Conservation (phyloP, 2,113 vertebrate genomes). For the Eleginops maclovinus region DNA sequence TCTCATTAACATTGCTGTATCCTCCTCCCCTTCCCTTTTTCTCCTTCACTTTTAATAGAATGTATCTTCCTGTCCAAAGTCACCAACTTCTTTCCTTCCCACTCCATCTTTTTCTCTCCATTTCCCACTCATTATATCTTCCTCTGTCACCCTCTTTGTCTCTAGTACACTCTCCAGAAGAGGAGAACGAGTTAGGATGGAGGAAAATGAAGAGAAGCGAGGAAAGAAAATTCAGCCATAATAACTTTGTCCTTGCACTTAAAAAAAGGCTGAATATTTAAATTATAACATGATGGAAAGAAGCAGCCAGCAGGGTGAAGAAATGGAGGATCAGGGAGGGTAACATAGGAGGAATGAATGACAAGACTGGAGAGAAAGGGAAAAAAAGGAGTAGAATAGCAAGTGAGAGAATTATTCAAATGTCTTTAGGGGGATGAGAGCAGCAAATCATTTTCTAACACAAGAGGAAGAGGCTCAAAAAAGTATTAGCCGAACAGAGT, state of each 20-base stretch:
- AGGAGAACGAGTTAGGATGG: conserved; percentile 29
- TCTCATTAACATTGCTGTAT: conserved; percentile 29
- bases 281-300: conserved; percentile 61
- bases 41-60: conserved; percentile 8
- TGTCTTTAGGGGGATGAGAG: conserved; percentile 76
- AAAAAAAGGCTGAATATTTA: conserved; percentile 74
- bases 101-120: conserved; percentile 26
- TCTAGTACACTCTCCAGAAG: conserved; percentile 26
- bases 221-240: conserved; percentile 43
- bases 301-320: conserved; percentile 54
- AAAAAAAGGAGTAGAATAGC: conserved; percentile 38
- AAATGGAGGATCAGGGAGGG: conserved; percentile 25
- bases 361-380: conserved; percentile 43
- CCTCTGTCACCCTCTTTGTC: conserved; percentile 23
- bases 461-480: conserved; percentile 67
- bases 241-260: conserved; percentile 75
- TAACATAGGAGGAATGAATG: conserved; percentile 44
- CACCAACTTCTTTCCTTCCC: conserved; percentile 34
- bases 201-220: conserved; percentile 39
- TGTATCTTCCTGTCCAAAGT: conserved; percentile 26
- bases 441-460: conserved; percentile 68
- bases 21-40: conserved; percentile 26
- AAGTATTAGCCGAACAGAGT: conserved; percentile 56
- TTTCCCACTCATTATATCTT: conserved; percentile 45
- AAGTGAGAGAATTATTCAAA: conserved; percentile 79